Evolutionary conservation across 1,140 invertebrate genomes (phyloP).

Genomic region (Apis florea): DNA sequence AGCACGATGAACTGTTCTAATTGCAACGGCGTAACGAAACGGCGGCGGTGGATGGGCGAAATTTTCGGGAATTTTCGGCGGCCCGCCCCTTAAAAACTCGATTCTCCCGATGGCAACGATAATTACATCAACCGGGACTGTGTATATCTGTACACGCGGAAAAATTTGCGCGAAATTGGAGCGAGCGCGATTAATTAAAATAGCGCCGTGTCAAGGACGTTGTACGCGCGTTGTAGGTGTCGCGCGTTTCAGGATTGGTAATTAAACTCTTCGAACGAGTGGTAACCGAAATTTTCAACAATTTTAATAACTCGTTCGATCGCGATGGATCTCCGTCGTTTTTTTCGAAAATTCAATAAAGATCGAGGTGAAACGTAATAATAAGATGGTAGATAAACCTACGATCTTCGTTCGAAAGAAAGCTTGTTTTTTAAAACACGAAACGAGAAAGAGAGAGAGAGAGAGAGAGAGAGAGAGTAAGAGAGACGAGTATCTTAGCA

Average conservation of each 20-base stretch:
- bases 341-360: neutral
- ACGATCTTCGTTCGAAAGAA: too few relatives aligned
- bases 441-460: too few relatives aligned
- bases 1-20: slow-evolving; percentile 18
- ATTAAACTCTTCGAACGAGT: neutral
- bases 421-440: too few relatives aligned
- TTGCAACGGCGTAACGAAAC: neutral
- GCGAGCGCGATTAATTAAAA: slow-evolving; percentile 17
- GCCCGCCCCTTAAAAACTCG: neutral
- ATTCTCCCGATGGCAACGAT: neutral
- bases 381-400: too few relatives aligned
- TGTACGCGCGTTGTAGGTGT: neutral
- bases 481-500: too few relatives aligned
- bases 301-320: too few relatives aligned
- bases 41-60: neutral
- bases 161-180: neutral
- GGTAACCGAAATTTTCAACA: neutral
- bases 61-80: slow-evolving; percentile 24
- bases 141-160: neutral
- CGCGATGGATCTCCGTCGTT: too few relatives aligned
- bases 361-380: too few relatives aligned
- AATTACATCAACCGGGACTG: neutral
- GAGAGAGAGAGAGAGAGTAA: too few relatives aligned
- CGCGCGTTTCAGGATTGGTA: neutral
- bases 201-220: slow-evolving; percentile 2